phyloP scores from a whole-genome alignment of 2,797 vertebrate species.

The Fistularia tabacaria region DNA sequence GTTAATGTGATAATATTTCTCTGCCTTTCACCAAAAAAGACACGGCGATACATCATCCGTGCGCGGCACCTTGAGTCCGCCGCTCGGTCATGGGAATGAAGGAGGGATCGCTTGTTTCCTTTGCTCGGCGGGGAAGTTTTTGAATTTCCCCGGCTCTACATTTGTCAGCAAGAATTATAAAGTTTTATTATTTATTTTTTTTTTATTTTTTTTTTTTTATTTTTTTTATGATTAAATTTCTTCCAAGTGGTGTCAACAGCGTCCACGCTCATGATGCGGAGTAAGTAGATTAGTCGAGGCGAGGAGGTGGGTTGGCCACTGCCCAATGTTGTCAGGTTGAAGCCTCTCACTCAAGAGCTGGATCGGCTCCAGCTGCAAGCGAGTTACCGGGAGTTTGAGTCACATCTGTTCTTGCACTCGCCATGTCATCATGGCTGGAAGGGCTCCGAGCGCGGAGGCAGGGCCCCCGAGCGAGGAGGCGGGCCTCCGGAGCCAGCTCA shows the following conservation, averaged over 20 bases:
- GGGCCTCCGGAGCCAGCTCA: too few species aligned
- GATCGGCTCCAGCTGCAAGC: conserved; percentile 24
- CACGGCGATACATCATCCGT: conserved; percentile 52
- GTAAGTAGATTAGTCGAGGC: conserved; percentile 39
- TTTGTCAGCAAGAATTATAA: conserved; percentile 45
- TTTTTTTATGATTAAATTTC: conserved; percentile 44
- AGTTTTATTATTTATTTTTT: conserved; percentile 7
- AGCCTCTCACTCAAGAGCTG: conserved; percentile 30
- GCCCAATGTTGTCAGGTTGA: conserved; percentile 37
- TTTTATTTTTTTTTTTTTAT: conserved; percentile 8
- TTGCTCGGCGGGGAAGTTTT: conserved; percentile 33
- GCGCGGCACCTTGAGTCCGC: conserved; percentile 40
- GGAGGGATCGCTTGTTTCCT: conserved; percentile 35
- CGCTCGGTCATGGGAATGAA: conserved; percentile 31
- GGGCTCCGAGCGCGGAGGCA: conserved; percentile 26
- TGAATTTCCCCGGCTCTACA: conserved; percentile 38
- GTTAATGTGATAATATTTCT: conserved; percentile 71
- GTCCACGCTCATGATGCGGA: conserved; percentile 24
- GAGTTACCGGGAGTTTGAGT: conserved; percentile 41
- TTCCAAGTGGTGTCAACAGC: conserved; percentile 36
- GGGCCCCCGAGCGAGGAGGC: too few species aligned
- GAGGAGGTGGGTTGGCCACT: conserved; percentile 32
- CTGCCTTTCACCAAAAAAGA: conserved; percentile 59
- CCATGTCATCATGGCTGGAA: conserved; percentile 8
- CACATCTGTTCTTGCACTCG: conserved; percentile 25